phyloP scores from a whole-genome alignment of 2,888 invertebrate genomes.

The Thecocarcelia acutangulata region DNA sequence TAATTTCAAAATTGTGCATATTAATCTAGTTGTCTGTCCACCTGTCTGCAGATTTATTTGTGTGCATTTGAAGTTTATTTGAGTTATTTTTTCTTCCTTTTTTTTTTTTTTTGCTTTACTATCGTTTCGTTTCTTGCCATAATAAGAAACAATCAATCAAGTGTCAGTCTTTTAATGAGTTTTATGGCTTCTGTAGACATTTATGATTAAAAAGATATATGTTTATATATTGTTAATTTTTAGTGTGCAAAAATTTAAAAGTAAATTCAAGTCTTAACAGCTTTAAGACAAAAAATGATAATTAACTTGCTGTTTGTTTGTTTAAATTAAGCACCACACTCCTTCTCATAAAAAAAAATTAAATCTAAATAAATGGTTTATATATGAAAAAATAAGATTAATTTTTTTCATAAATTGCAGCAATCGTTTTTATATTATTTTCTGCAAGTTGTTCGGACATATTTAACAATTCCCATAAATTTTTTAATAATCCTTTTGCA shows the following conservation, averaged over 20 bases:
- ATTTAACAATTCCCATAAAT: conserved; percentile 21
- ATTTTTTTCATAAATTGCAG: not conserved
- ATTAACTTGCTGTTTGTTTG: conserved; percentile 46
- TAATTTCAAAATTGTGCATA: conserved; percentile 55
- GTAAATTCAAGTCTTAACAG: conserved; percentile 7
- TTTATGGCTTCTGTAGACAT: conserved; percentile 65
- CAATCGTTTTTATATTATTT: not conserved
- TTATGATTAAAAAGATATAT: conserved; percentile 36
- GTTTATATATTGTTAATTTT: not conserved
- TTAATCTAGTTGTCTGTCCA: conserved; percentile 49
- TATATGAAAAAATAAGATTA: conserved; percentile 8
- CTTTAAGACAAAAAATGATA: conserved; percentile 5
- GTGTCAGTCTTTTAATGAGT: conserved; percentile 60
- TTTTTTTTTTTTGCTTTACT: conserved; percentile 6
- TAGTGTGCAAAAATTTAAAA: not conserved
- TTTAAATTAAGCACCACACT: conserved; percentile 20
- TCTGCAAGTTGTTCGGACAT: not conserved
- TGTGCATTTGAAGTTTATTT: conserved; percentile 20
- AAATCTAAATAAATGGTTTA: not conserved
- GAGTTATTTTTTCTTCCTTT: not conserved
- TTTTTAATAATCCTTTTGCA: conserved; percentile 11
- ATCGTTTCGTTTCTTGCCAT: conserved; percentile 18
- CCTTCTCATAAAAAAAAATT: conserved; percentile 6
- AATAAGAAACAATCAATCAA: conserved; percentile 62
- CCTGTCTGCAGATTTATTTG: conserved; percentile 50